phyloP scores from a whole-genome alignment of 1,140 invertebrate species.

The Oryctes rhinoceros region DNA sequence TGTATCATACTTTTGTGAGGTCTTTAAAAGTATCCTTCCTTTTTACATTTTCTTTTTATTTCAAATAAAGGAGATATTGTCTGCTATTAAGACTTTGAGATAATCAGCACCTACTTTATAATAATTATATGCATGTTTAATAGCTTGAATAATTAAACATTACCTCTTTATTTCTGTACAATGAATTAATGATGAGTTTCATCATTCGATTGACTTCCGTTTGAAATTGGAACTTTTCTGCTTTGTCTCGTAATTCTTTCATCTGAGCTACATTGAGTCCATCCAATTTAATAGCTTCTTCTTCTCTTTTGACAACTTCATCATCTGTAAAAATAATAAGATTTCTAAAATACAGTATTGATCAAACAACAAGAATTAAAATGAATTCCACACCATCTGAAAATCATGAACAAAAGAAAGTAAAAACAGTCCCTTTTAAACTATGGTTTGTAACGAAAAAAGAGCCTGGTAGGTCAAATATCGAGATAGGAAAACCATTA shows the following conservation, averaged over 20 bases:
- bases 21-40: no score
- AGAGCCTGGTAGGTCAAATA: slow-evolving; percentile 56
- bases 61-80: no score
- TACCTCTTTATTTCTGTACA: slow-evolving; percentile 97
- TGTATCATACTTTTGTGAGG: no score
- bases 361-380: slow-evolving; percentile 53
- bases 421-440: slow-evolving; percentile 58
- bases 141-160: neutral
- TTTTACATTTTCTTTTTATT: no score
- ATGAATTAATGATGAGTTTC: slow-evolving; percentile 99
- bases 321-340: slow-evolving; percentile 68
- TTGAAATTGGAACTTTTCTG: slow-evolving; percentile 95
- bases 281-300: slow-evolving; percentile 97
- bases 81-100: no score
- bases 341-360: slow-evolving; percentile 48
- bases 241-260: slow-evolving; percentile 88
- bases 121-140: no score
- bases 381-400: slow-evolving; percentile 46
- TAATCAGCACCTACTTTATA: no score
- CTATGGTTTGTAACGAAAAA: slow-evolving; percentile 57
- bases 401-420: slow-evolving; percentile 47
- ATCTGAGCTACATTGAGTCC: slow-evolving; percentile 93
- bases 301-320: slow-evolving; percentile 84
- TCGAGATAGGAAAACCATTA: slow-evolving; percentile 55
- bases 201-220: slow-evolving; percentile 99